Conservation (phyloP, 1,140 invertebrate species). For the Holcopasites calliopsidis region DNA sequence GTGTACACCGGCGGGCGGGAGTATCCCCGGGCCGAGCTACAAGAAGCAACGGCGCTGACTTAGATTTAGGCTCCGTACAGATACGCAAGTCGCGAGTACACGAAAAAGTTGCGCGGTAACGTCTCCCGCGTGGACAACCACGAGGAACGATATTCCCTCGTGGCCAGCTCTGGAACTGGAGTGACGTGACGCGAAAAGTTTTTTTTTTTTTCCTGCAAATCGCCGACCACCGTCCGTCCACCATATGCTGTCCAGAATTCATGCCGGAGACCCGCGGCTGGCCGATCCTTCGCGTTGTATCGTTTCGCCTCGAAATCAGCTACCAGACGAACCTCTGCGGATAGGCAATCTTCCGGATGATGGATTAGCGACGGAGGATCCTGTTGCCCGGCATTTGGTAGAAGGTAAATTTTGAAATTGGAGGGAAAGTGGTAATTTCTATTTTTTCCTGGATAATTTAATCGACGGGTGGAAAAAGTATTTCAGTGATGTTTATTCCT, state of each 20-base stretch:
- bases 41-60: conserved; percentile 37
- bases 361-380: not conserved
- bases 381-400: too few species aligned
- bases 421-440: too few species aligned
- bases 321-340: not conserved
- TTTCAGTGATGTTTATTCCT: too few species aligned
- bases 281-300: not conserved
- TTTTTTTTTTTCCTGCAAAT: conserved; percentile 56
- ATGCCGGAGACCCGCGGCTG: not conserved
- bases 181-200: conserved; percentile 27
- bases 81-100: conserved; percentile 20
- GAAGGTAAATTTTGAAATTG: too few species aligned
- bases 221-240: conserved; percentile 43
- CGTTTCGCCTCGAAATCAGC: too few species aligned
- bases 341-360: not conserved
- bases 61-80: conserved; percentile 37
- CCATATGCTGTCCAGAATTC: conserved; percentile 50
- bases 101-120: conserved; percentile 17
- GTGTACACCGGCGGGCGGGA: conserved; percentile 11
- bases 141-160: conserved; percentile 41
- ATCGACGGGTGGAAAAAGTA: too few species aligned
- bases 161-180: not conserved
- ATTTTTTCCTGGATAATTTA: too few species aligned
- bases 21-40: not conserved
- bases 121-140: not conserved